Conservation (phyloP, 2,797 vertebrate species). For the Eleutherodactylus coqui region DNA sequence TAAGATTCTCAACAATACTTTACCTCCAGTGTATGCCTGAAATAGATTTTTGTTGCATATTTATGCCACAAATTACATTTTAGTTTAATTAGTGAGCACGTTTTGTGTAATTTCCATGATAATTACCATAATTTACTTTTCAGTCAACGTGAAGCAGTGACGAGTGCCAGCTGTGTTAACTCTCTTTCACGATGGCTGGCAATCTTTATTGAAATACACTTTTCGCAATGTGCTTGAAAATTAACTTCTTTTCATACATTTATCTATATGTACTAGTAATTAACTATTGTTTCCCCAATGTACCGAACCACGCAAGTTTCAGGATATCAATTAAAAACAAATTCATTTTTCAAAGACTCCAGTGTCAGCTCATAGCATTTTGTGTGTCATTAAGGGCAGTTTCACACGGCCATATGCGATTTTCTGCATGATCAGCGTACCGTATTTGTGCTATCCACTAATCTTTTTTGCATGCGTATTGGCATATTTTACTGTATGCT, state of each 20-base stretch:
- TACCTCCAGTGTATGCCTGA: not conserved
- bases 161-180: constrained; percentile 64
- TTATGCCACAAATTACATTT: constrained; percentile 75
- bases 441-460: too few species aligned
- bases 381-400: not conserved
- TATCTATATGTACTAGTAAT: constrained; percentile 16
- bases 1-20: not conserved
- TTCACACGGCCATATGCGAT: too few species aligned
- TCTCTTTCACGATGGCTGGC: constrained; percentile 67
- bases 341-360: not conserved
- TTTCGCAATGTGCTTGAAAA: constrained; percentile 48
- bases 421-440: too few species aligned
- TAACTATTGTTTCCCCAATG: constrained; percentile 34
- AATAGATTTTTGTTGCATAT: constrained; percentile 66
- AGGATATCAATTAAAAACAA: not conserved
- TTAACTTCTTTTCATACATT: constrained; percentile 51
- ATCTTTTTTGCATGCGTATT: too few species aligned
- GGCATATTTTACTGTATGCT: too few species aligned
- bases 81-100: constrained; percentile 75
- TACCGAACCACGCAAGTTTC: constrained; percentile 12
- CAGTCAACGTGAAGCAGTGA: constrained; percentile 64
- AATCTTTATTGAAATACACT: constrained; percentile 67
- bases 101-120: constrained; percentile 75
- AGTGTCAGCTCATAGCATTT: not conserved
- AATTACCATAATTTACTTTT: constrained; percentile 74